Evolutionary conservation across 2,797 vertebrate species (phyloP).

Genomic region (Lepilemur ruficaudatus): DNA sequence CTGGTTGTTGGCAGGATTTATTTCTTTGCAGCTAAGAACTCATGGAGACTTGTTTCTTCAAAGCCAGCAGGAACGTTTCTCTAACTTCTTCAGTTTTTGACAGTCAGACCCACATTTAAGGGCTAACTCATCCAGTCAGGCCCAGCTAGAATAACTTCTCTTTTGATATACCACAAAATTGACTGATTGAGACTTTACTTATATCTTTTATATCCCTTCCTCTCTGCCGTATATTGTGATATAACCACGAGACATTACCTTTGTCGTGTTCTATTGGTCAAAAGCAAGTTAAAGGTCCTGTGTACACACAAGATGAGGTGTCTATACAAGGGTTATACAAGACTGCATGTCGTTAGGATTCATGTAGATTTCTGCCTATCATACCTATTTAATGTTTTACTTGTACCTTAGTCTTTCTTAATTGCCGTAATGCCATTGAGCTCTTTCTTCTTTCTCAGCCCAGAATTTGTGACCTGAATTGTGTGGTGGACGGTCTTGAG

Average conservation of each 20-base stretch:
- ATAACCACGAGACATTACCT: not conserved
- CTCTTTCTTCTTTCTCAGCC: not conserved
- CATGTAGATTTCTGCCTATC: not conserved
- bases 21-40: not conserved
- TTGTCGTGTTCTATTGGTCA: not conserved
- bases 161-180: not conserved
- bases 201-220: not conserved
- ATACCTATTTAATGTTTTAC: not conserved
- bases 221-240: not conserved
- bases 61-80: not conserved
- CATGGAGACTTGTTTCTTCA: not conserved
- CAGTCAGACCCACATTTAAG: not conserved
- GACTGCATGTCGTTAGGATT: not conserved
- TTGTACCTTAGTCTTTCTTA: not conserved
- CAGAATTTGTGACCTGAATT: not conserved
- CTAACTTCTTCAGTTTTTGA: not conserved
- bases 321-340: not conserved
- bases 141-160: not conserved
- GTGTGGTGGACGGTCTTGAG: not conserved
- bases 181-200: not conserved
- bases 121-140: not conserved
- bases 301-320: not conserved
- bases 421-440: not conserved
- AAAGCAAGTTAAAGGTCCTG: not conserved
- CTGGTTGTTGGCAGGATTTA: not conserved